A percentile compares a stretch with the other conserved stretches of the same genome.
Conservation (phyloP, 2,797 vertebrate genomes). For the Rhabdomys pumilio region DNA sequence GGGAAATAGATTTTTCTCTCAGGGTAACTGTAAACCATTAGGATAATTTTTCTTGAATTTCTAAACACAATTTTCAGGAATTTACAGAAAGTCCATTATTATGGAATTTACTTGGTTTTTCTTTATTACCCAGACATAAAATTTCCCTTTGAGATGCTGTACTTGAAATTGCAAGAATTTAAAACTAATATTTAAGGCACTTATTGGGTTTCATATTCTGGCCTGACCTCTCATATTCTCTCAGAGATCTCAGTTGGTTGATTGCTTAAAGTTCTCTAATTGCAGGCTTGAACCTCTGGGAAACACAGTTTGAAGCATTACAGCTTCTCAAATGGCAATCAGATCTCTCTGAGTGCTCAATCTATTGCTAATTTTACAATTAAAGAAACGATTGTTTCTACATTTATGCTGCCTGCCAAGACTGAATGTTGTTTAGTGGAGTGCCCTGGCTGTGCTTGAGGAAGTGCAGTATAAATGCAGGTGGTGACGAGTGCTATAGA, state of each 20-base stretch:
- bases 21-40: slow-evolving; percentile 65
- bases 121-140: slow-evolving; percentile 63
- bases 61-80: slow-evolving; percentile 71
- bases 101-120: slow-evolving; percentile 70
- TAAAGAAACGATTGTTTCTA: slow-evolving; percentile 66
- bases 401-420: slow-evolving; percentile 66
- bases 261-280: slow-evolving; percentile 72
- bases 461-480: slow-evolving; percentile 62
- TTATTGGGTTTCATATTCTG: slow-evolving; percentile 64
- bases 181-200: slow-evolving; percentile 67
- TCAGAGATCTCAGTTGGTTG: slow-evolving; percentile 64
- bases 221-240: slow-evolving; percentile 51
- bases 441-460: slow-evolving; percentile 43
- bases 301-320: slow-evolving; percentile 53
- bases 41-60: slow-evolving; percentile 65
- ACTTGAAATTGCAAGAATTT: slow-evolving; percentile 69
- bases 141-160: slow-evolving; percentile 66
- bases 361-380: slow-evolving; percentile 77
- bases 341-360: slow-evolving; percentile 66
- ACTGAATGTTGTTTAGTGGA: slow-evolving; percentile 63
- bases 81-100: slow-evolving; percentile 67
- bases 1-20: slow-evolving; percentile 65
- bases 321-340: slow-evolving; percentile 70
- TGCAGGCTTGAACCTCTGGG: slow-evolving; percentile 46
- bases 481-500: slow-evolving; percentile 62